Conservation (phyloP, 2,888 invertebrate genomes). For the Malacosoma neustria region DNA sequence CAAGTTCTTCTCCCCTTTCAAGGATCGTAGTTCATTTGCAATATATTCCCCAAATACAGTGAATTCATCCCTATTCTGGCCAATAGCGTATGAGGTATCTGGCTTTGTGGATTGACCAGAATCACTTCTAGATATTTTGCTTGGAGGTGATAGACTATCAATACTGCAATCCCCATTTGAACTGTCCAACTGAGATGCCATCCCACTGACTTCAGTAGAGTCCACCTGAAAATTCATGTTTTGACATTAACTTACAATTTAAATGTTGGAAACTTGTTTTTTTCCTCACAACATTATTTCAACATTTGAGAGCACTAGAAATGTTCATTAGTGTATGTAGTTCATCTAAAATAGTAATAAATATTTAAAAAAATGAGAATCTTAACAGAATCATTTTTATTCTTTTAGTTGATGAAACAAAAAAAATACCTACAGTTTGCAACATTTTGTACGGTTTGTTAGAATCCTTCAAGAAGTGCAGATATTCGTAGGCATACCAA, state of each 20-base stretch:
- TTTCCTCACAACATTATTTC: no score
- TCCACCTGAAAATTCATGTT: constrained; percentile 59
- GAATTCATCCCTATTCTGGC: constrained; percentile 63
- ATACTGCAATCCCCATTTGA: constrained; percentile 36
- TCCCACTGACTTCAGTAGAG: constrained; percentile 26
- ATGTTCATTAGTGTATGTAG: no score
- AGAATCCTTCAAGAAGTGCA: constrained; percentile 75
- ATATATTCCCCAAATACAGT: constrained; percentile 76
- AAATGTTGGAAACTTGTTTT: no score
- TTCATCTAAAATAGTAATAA: no score
- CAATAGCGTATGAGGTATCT: constrained; percentile 27
- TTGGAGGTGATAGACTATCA: constrained; percentile 33
- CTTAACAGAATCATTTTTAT: no score
- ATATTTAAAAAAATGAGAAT: no score
- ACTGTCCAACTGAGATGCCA: constrained; percentile 29
- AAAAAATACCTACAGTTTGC: constrained; percentile 37
- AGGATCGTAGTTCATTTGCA: constrained; percentile 73
- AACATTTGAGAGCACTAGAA: no score
- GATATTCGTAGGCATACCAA: constrained; percentile 74
- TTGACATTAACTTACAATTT: no score
- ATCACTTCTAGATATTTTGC: constrained; percentile 41
- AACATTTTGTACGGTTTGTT: constrained; percentile 58
- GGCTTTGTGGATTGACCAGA: constrained; percentile 27
- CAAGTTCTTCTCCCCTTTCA: constrained; percentile 71
- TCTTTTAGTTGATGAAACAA: neutral